Base-by-base conservation (phyloP, 2,888 invertebrate species). In the Epinotia bilunana region DNA sequence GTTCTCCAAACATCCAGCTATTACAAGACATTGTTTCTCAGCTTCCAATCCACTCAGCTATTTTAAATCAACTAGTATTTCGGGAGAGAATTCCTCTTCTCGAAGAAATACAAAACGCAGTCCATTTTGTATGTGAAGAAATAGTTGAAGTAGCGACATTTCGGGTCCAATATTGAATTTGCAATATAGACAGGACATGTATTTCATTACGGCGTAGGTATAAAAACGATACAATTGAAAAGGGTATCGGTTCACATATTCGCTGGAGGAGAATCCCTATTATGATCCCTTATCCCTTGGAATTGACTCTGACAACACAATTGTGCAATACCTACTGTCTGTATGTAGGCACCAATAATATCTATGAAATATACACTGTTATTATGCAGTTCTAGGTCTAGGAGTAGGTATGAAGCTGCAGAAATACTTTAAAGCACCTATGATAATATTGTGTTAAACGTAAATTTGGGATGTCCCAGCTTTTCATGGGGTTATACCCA, bases 191-290 rank as follows among this genome's bases (percentile, higher is more conserved):
- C 87, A 86, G 90, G 87, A 89, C 90, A 92, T 92, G 88, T 92
- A 90, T 92, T 93, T 93, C 92, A 93, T 93, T 93, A 92, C 88
- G 90, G 89, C 90, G 90, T 87, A 87, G 91, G 91, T 92, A 93
- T 92, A 93, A 93, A 93, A 93, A 91, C 92, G 92, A 93, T 91
- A 93, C 91, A 91, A 92, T 90, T 91, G 91, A 91, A 93, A 93
- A 93, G 92, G 93, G 92, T 92, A 92, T 90, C 89, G 89, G 87
- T 84, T 87, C 89, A 90, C 91, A 90, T 91, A 91, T 90, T 90
- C 89, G 89, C 86, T 87, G 85, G 88, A 90, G 91, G 90, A 91
- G 91, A 91, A 91, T 90, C 89, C 91, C 89, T 90, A 92, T 93
- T 93, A 93, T 92, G 90, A 91, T 90, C 91, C 92, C 90, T 90